Evolutionary conservation across 2,888 invertebrate genomes (phyloP), one percentile per base, ranked within the genome.

Genomic region (Mantis religiosa): DNA sequence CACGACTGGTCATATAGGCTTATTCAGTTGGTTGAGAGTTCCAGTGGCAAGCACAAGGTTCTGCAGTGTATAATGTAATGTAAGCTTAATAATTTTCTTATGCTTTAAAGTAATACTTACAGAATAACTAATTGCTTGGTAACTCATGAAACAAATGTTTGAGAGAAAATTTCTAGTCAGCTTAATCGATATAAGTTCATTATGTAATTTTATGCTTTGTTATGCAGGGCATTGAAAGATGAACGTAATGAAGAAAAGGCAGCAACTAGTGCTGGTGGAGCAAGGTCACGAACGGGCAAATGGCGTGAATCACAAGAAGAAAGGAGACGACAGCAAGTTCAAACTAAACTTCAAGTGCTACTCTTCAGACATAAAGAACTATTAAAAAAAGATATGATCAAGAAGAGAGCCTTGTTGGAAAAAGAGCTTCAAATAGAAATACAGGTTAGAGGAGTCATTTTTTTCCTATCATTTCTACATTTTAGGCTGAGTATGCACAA

Each of bases 311-410:
- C 92, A 27, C 93, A 94, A 90, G 95, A 95, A 90, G 94, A 95
- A 90, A 93, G 94, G 91, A 94, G 94, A 91, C 94, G 94, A 90
- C 94, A 94, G 88, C 93, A 94, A 88, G 93, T 94, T 28, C 94
- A 94, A 90, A 94, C 94, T 82, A 94, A 94, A 91, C 95, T 97
- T 90, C 96, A 97, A 92, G 96, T 97, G 92, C 94, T 97, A 82
- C 94, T 98, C 30, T 96, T 97, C 93, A 96, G 97, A 91, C 98
- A 98, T 92, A 98, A 98, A 92, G 98, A 98, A 93, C 94, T 97
- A 91, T 95, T 99, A 86, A 98, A 98, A 93, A 98, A 98, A 92
- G 98, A 98, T 92, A 99, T 99, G 91, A 95, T 98, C 90, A 97
- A 98, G 92, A 98, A 98, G 92, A 94, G 99, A 91, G 97, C 97